Evolutionary conservation across 2,113 vertebrate genomes (phyloP).

Genomic region (Rhabdornis inornatus): DNA sequence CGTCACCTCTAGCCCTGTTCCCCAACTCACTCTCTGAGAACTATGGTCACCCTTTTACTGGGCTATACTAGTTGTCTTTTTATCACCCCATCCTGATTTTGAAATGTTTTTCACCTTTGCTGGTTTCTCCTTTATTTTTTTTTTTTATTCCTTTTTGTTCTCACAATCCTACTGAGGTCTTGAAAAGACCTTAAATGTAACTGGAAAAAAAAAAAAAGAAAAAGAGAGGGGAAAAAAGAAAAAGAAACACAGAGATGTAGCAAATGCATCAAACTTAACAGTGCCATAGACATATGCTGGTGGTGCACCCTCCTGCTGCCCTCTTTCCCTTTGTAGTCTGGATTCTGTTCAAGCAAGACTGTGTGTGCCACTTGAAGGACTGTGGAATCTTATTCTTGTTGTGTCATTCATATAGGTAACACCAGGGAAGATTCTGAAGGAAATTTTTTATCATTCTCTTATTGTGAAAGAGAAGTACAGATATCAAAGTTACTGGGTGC

Average conservation of each 20-base stretch:
- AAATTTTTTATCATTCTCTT: not conserved
- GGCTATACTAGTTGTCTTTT: not conserved
- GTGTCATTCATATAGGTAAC: not conserved
- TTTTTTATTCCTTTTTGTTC: not conserved
- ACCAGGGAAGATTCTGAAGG: not conserved
- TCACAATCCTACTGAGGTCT: not conserved
- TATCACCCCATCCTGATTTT: not conserved
- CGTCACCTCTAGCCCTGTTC: not conserved
- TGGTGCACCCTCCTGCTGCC: not conserved
- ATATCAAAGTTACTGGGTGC: not conserved
- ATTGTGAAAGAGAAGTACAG: not conserved
- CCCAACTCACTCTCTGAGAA: not conserved
- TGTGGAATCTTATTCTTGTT: not conserved
- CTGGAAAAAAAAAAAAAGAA: not conserved
- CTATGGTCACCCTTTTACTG: not conserved
- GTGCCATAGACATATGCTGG: not conserved
- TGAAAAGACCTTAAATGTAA: constrained; percentile 1
- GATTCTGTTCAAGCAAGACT: not conserved
- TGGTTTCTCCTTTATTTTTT: not conserved
- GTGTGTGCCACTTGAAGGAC: not conserved
- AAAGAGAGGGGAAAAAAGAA: not conserved
- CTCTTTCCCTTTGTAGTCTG: constrained; percentile 13
- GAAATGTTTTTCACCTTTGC: not conserved
- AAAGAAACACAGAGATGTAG: not conserved
- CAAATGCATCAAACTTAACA: not conserved